Evolutionary conservation across 64 coral and sea anemone species (phyloP).

Genomic region (Stylophora pistillata): DNA sequence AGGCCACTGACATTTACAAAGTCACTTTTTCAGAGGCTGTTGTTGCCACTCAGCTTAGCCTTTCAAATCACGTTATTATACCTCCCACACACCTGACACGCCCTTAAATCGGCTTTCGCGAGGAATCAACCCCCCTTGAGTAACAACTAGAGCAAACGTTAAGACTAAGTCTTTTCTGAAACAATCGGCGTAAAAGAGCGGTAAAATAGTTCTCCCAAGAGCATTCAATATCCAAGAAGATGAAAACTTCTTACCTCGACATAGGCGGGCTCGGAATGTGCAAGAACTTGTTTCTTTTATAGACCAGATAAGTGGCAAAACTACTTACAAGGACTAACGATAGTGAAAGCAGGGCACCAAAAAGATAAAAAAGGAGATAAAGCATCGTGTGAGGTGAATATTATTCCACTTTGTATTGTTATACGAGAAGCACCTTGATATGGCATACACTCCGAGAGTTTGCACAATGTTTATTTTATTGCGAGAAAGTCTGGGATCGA

Average conservation of each 20-base stretch:
- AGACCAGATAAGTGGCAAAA: constrained; percentile 24
- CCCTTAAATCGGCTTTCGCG: no score
- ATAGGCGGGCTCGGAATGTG: constrained; percentile 56
- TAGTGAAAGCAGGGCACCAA: not conserved
- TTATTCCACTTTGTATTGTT: not conserved
- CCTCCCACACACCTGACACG: no score
- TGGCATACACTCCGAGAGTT: not conserved
- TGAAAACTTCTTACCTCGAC: constrained; percentile 9
- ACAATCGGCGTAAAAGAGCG: no score
- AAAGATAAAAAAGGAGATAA: not conserved
- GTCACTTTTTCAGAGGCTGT: no score
- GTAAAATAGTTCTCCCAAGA: no score
- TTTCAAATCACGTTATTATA: no score
- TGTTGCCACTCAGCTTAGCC: no score
- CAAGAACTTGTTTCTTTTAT: constrained; percentile 1
- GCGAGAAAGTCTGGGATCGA: not conserved
- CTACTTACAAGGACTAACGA: not conserved
- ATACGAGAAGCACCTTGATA: not conserved
- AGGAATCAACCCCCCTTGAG: no score
- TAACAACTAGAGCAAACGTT: not conserved
- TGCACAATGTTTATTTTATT: no score
- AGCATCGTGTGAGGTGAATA: not conserved
- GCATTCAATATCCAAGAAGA: no score
- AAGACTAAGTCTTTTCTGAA: not conserved
- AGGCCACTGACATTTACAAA: no score